Evolutionary conservation across 2,797 vertebrate genomes (phyloP), one percentile per base, ranked within the genome.

Genomic region (Gymnoscopelus braueri): DNA sequence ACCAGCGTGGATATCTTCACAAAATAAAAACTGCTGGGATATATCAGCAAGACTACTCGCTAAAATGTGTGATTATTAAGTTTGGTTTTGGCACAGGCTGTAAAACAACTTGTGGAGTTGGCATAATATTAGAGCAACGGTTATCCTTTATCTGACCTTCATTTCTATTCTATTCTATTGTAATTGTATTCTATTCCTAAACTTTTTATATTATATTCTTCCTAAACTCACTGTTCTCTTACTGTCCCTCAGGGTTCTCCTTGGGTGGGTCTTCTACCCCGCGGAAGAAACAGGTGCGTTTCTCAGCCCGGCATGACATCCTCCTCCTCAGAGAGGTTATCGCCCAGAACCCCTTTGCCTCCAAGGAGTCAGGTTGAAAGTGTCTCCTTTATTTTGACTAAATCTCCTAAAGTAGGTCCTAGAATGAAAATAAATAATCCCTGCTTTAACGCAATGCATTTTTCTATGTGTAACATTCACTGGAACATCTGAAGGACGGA

Each of bases 241-340:
- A 12, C 35, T 60, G 26, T 19, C 14, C 12, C 26, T 47, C 52
- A 93, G 92, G 91, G 15, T 94, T 90, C 71, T 90, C 90, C 39
- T 78, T 94, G 0, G 76, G 89, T 1, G 90, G 92, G 5, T 88
- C 89, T 1, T 91, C 91, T 15, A 78, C 90, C 2, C 91, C 90
- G n/a, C 85, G 94, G 29, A 95, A 95, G 84, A 85, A 93, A 0
- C 94, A 94, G 83, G 93, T 95, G 15, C 94, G 94, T 14, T 95
- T 95, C 67, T 94, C 94, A 3, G 94, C 94, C 0, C 90, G 93
- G 0, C 94, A 95, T 49, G 94, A 95, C 85, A 94, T 95, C 81
- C 85, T 94, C 68, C 90, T 95, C 14, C 87, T 95, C 50, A 88
- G 90, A 39, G 93, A 95, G 71, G 94, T 95, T 35, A 92, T 95